A percentile compares a stretch with the other conserved stretches of the same genome.
Evolutionary conservation across 2,888 invertebrate genomes (phyloP).

Genomic region (Cerceris rybyensis): DNA sequence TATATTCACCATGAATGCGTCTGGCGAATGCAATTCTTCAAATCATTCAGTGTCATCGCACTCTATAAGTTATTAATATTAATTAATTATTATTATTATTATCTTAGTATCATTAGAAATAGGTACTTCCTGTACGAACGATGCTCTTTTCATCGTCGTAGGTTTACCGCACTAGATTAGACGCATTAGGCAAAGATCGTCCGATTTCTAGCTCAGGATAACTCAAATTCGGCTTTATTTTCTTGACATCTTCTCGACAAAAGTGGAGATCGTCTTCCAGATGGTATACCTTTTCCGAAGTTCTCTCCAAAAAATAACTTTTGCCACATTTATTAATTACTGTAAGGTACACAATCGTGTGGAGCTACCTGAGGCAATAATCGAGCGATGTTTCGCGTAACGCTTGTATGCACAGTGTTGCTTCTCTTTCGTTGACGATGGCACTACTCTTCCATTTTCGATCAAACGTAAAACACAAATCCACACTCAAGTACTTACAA

Average conservation of each 20-base stretch:
- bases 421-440: conserved; percentile 56
- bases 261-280: no score
- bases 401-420: conserved; percentile 32
- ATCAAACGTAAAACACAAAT: conserved; percentile 57
- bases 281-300: no score
- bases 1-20: conserved; percentile 41
- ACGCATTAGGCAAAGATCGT: conserved; percentile 41
- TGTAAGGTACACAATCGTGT: background rate
- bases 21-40: conserved; percentile 46
- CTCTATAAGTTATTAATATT: conserved; percentile 66
- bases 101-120: conserved; percentile 64
- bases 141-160: conserved; percentile 51
- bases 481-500: conserved; percentile 67
- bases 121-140: conserved; percentile 67
- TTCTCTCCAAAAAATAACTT: no score
- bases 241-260: background rate
- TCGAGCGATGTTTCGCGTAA: conserved; percentile 37
- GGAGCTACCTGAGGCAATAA: background rate
- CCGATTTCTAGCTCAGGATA: conserved; percentile 10
- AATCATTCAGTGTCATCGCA: conserved; percentile 60
- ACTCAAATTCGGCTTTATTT: background rate
- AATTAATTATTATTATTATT: conserved; percentile 45
- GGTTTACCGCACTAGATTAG: conserved; percentile 50
- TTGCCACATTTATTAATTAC: conserved; percentile 17
- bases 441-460: conserved; percentile 55